Evolutionary conservation across 2,797 vertebrate species (phyloP).

Genomic region (Gallinago solitaria): DNA sequence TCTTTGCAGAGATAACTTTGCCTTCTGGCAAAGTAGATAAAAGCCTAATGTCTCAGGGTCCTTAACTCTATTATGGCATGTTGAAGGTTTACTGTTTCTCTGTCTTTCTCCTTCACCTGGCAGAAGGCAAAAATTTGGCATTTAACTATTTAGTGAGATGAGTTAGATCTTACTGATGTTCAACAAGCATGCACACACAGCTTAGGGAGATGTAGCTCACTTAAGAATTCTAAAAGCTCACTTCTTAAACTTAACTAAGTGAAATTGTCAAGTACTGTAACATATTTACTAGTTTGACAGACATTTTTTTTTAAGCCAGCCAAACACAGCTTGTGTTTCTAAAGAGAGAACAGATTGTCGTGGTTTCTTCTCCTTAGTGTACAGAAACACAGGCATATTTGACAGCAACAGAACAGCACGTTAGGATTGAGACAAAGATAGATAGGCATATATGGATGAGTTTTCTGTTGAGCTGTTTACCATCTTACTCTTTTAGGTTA

Average conservation of each 20-base stretch:
- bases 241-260: slow-evolving; percentile 38
- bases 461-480: background rate
- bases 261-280: slow-evolving; percentile 58
- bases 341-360: slow-evolving; percentile 67
- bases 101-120: background rate
- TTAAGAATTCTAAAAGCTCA: background rate
- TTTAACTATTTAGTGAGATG: background rate
- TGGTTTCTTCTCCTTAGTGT: slow-evolving; percentile 48
- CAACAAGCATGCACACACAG: background rate
- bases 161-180: background rate
- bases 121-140: background rate
- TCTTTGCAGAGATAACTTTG: background rate
- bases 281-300: slow-evolving; percentile 71
- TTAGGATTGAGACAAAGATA: background rate
- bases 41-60: background rate
- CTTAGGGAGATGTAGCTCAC: background rate
- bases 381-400: slow-evolving; percentile 56
- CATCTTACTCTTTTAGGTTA: background rate
- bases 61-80: background rate
- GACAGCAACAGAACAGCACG: slow-evolving; percentile 11
- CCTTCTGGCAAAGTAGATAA: background rate
- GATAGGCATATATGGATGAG: background rate
- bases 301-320: slow-evolving; percentile 66
- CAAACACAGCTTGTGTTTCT: slow-evolving; percentile 78
- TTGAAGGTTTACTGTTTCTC: background rate